These are phyloP conservation scores for Cryptophagus acutangulus DNA, from an alignment of 2,888 invertebrate species.

Conservation along the genomic window DNA sequence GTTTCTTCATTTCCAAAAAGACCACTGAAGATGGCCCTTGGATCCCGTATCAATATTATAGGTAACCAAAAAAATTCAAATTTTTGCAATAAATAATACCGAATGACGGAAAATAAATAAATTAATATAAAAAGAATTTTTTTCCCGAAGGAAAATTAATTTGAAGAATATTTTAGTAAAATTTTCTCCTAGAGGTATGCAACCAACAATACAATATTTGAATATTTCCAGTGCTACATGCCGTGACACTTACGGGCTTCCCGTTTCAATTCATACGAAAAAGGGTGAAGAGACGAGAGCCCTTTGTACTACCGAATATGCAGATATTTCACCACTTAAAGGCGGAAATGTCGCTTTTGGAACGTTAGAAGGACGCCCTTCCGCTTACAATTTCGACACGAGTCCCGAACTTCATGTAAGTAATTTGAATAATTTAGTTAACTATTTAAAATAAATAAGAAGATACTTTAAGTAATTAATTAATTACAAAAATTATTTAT, in stretches of 20 bases:
- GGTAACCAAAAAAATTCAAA: too few relatives aligned
- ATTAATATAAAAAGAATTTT: neutral
- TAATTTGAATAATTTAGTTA: too few relatives aligned
- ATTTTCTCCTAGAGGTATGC: neutral
- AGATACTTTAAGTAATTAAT: neutral
- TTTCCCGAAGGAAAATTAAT: too few relatives aligned
- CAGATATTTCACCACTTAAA: slow-evolving; percentile 92
- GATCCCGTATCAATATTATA: slow-evolving; percentile 89
- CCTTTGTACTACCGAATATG: slow-evolving; percentile 97
- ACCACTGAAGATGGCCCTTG: slow-evolving; percentile 71
- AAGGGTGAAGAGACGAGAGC: slow-evolving; percentile 84
- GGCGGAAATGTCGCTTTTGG: slow-evolving; percentile 95
- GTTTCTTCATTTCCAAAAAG: slow-evolving; percentile 92
- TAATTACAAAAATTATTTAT: neutral
- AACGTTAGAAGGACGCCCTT: slow-evolving; percentile 90
- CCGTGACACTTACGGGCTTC: slow-evolving; percentile 81
- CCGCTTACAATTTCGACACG: slow-evolving; percentile 86
- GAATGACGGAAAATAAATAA: too few relatives aligned
- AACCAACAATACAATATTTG: neutral
- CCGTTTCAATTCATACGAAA: slow-evolving; percentile 66
- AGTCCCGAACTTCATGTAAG: slow-evolving; percentile 82
- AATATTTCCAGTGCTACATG: slow-evolving; percentile 71
- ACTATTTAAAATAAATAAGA: slow-evolving; percentile 1
- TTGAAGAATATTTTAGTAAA: too few relatives aligned
- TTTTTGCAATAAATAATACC: too few relatives aligned